Percentiles rank a stretch among this genome's conserved stretches.
phyloP scores from a whole-genome alignment of 2,113 vertebrate species.

The Pagrus major region DNA sequence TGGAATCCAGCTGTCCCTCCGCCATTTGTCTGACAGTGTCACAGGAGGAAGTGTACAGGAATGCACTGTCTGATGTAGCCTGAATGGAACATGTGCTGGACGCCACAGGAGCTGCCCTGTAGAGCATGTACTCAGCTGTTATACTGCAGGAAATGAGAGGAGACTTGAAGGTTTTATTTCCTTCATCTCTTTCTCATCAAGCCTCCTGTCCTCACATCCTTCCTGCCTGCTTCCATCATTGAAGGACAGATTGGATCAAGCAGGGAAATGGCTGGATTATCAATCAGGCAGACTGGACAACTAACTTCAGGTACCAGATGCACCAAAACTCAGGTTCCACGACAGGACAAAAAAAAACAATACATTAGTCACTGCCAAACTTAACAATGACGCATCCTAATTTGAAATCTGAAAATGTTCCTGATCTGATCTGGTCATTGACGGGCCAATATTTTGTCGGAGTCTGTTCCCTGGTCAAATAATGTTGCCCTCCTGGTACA shows the following conservation, averaged over 20 bases:
- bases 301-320: neutral
- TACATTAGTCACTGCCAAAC: no score
- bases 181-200: neutral
- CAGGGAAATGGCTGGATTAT: neutral
- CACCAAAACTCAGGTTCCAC: no score
- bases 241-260: neutral
- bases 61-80: neutral
- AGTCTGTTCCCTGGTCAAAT: no score
- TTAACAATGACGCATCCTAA: no score
- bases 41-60: conserved; percentile 45
- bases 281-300: neutral
- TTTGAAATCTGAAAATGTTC: no score
- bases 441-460: no score
- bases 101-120: neutral
- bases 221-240: neutral
- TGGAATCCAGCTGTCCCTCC: conserved; percentile 56
- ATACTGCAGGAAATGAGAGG: neutral
- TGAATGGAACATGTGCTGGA: conserved; percentile 40
- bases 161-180: neutral
- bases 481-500: no score
- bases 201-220: neutral
- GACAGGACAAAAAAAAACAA: no score
- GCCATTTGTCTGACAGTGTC: conserved; percentile 29
- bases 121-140: conserved; percentile 36
- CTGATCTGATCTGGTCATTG: no score